Base-by-base conservation (phyloP, 2,113 vertebrate genomes). In the Zootoca vivipara region DNA sequence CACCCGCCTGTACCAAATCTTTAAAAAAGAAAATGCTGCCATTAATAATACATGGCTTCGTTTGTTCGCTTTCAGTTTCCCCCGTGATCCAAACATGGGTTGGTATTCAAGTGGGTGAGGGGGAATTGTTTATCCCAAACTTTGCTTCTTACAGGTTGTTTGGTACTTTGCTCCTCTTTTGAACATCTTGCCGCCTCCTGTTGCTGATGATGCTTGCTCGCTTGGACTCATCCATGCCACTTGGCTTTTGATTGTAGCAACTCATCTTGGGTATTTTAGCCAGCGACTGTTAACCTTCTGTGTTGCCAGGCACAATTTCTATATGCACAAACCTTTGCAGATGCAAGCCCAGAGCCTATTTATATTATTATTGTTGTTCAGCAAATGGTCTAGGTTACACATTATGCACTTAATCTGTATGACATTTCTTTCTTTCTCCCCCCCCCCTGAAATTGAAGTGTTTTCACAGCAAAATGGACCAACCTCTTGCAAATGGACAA, bases 1-100 rank as follows among this genome's bases (percentile, higher is more conserved):
- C 78, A 81, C 33, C 35, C 90, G 89, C 87, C 85, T 56, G 0
- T 91, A 93, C 82, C 86, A 90, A 93, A 91, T 93, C 92, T 93
- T 93, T 92, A 91, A 91, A 62, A 52, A 95, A 90, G 91, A 94
- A 92, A 86, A 94, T 35, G 81, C 85, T 75, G 56, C 72, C 88
- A 94, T 95, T 94, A 95, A 95, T 96, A 95, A 95, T 93, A 95
- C 93, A 95, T 93, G 79, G 52, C 85, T 94, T 87, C 67, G 86
- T 92, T 92, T 95, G 91, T 92, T 94, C 85, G 12, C 26, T 64
- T 93, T 93, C 93, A 87, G 90, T 95, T 94, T 93, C 85, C 87
- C 77, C 91, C 82, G 28, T 38, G 87, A 92, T 95, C 91, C 94
- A 52, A 52, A 92, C 85, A 93, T 89, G 87, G 69, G 85, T 89